Conservation (phyloP, 1,140 invertebrate species). For the Pogonomyrmex californicus region DNA sequence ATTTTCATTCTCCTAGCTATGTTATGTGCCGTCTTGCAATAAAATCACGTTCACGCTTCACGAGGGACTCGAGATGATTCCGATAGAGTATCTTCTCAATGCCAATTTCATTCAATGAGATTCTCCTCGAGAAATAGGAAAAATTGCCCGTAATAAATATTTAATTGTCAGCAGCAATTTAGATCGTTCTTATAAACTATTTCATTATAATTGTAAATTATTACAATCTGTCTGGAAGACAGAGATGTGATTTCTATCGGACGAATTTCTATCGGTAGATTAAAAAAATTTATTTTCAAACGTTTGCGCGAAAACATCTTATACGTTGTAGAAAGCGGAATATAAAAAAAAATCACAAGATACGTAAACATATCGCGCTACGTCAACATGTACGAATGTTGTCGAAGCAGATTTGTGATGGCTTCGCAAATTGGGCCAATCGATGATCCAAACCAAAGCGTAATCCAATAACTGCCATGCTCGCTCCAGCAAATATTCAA, state of each 20-base stretch:
- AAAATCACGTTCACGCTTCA: constrained; percentile 8
- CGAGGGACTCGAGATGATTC: not conserved
- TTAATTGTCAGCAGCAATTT: not conserved
- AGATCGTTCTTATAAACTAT: not conserved
- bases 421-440: constrained; percentile 73
- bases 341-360: not conserved
- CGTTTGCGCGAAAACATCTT: not conserved
- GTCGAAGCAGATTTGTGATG: constrained; percentile 60
- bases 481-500: constrained; percentile 49
- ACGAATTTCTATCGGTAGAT: not conserved
- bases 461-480: constrained; percentile 52
- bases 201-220: not conserved
- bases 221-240: not conserved
- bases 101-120: not conserved
- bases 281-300: not conserved
- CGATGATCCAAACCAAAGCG: constrained; percentile 56
- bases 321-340: not conserved
- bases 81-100: not conserved
- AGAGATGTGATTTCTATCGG: too few species aligned
- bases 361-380: not conserved
- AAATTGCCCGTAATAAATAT: not conserved
- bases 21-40: constrained; percentile 21
- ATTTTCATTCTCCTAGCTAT: constrained; percentile 65
- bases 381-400: constrained; percentile 7
- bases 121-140: not conserved